Evolutionary conservation across 1,140 invertebrate species (phyloP), one percentile per base, ranked within the genome.

Genomic region (Triops longicaudatus): DNA sequence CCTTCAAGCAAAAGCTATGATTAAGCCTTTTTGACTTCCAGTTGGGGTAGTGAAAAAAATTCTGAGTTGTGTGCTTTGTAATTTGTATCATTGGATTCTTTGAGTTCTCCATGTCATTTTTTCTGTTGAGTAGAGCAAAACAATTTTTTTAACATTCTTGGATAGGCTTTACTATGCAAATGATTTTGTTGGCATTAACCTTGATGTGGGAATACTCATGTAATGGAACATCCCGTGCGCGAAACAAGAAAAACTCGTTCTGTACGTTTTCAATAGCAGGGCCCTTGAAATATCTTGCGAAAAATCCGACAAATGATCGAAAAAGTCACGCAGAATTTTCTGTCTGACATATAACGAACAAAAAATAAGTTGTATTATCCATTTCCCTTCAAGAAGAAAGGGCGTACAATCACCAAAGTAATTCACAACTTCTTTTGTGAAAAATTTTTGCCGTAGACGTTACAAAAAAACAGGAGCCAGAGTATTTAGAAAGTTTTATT

Each of bases 141-240:
- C 50, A 63, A 63, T 22, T 1, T 63, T 63, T 63, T 63, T 63
- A 63, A 63, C 50, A 63, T 63, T 63, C 22, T 63, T 63, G 50
- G 50, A 63, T 63, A 63, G 50, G 50, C 50, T 63, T 63, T 63
- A 63, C 50, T 63, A 63, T 63, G 50, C 50, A 63, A 63, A 63
- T 63, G 10, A 63, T 63, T 63, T 63, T 63, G 50, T 22, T 63
- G 50, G 50, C 50, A 63, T 63, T 63, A 63, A 63, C 50, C 50
- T 63, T 63, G 50, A 63, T 63, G 50, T 63, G 50, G 50, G 50
- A 63, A 63, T 63, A 63, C 50, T 63, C 50, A 63, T 63, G 50
- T 63, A 63, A 63, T 63, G 50, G 50, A 63, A 63, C 50, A 63
- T 63, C 50, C 50, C 50, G 22, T n/a, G 50, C 50, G 50, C 50